phyloP scores from a whole-genome alignment of 2,797 vertebrate genomes.

The Sebastolobus altivelis region DNA sequence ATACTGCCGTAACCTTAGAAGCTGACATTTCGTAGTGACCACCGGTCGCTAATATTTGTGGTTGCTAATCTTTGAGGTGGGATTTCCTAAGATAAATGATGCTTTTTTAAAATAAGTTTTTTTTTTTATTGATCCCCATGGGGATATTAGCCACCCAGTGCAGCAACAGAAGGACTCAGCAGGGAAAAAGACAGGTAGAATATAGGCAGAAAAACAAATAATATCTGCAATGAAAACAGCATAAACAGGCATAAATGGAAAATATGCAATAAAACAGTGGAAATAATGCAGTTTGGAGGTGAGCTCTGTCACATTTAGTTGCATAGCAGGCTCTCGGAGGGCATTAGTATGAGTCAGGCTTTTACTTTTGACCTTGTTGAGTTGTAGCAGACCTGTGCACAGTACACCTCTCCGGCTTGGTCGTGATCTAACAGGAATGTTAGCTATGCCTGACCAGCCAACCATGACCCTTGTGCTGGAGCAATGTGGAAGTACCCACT shows the following conservation, averaged over 20 bases:
- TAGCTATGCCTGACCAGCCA: conserved; percentile 59
- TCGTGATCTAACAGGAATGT: conserved; percentile 61
- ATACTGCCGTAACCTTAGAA: conserved; percentile 57
- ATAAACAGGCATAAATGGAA: conserved; percentile 11
- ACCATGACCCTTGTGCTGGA: conserved; percentile 27
- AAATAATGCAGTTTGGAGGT: background rate
- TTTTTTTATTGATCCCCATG: conserved; percentile 48
- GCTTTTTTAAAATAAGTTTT: background rate
- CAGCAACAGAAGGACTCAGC: conserved; percentile 19
- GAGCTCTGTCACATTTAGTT: conserved; percentile 22
- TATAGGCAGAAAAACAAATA: conserved; percentile 30
- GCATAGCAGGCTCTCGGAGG: conserved; percentile 3
- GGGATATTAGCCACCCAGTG: conserved; percentile 31
- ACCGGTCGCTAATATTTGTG: conserved; percentile 36
- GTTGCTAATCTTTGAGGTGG: conserved; percentile 37
- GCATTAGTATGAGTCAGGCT: conserved; percentile 39
- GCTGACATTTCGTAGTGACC: conserved; percentile 67
- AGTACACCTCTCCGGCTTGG: conserved; percentile 27
- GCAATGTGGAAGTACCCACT: conserved; percentile 30
- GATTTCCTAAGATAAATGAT: conserved; percentile 36
- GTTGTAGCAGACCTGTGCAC: background rate
- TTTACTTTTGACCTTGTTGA: conserved; percentile 54
- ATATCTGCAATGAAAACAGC: background rate
- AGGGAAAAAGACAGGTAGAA: conserved; percentile 13
- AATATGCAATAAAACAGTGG: conserved; percentile 17